phyloP scores from a whole-genome alignment of 37 sponge, comb jelly and placozoan species.

The Halichondria panicea region DNA sequence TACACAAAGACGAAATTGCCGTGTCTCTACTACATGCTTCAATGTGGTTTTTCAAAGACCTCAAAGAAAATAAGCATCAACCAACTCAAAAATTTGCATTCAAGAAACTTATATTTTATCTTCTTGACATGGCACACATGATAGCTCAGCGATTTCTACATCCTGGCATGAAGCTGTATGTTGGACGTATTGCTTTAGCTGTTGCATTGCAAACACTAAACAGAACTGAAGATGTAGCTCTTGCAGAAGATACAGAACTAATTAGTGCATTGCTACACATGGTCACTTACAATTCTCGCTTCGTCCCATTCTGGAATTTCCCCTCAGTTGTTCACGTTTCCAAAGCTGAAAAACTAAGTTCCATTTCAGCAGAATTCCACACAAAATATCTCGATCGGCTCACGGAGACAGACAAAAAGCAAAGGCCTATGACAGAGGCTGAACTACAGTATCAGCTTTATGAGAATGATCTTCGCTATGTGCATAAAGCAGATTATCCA shows the following conservation, averaged over 20 bases:
- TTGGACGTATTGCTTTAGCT: conserved; percentile 27
- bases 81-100: conserved; percentile 14
- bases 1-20: conserved; percentile 51
- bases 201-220: conserved; percentile 7
- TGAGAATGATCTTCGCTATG: conserved; percentile 42
- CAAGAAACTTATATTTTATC: conserved; percentile 15
- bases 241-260: conserved; percentile 23
- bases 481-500: conserved; percentile 17
- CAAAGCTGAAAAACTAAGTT: conserved; percentile 30
- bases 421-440: conserved; percentile 4
- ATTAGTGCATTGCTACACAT: conserved; percentile 11
- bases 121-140: neutral
- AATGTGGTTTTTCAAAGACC: conserved; percentile 54
- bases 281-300: conserved; percentile 16
- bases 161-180: conserved; percentile 72
- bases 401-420: neutral
- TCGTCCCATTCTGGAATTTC: conserved; percentile 53
- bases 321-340: conserved; percentile 41
- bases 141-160: conserved; percentile 33
- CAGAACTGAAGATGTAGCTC: neutral
- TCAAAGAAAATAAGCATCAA: neutral
- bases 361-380: conserved; percentile 19
- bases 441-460: conserved; percentile 61
- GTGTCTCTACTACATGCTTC: conserved; percentile 56
- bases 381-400: conserved; percentile 21